Evolutionary conservation across 1,140 invertebrate genomes (phyloP).

Genomic region (Mactra quadrangularis): DNA sequence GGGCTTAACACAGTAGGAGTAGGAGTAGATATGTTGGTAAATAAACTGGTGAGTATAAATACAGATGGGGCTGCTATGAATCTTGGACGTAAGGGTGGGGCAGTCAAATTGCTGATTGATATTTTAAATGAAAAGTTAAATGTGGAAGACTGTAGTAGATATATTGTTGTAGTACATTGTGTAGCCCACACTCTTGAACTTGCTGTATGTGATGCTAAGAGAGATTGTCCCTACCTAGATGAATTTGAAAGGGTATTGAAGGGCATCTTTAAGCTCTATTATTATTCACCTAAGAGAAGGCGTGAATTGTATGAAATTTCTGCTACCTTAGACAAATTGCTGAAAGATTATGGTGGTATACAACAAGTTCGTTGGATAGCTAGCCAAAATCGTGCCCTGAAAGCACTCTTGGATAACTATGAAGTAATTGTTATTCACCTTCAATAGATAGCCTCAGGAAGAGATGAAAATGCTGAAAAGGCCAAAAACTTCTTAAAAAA

Average conservation of each 20-base stretch:
- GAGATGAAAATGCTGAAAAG: neutral
- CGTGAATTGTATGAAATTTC: slow-evolving; percentile 19
- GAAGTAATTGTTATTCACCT: slow-evolving; percentile 30
- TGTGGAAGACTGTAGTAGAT: slow-evolving; percentile 1
- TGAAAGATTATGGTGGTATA: slow-evolving; percentile 24
- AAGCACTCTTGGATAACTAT: slow-evolving; percentile 45
- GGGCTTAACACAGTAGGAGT: slow-evolving; percentile 2
- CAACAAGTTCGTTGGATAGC: slow-evolving; percentile 40
- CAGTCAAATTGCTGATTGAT: neutral
- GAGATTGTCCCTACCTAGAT: slow-evolving; percentile 15
- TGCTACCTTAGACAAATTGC: neutral
- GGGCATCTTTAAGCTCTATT: slow-evolving; percentile 24
- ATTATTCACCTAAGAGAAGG: slow-evolving; percentile 15
- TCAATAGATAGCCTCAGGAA: slow-evolving; percentile 5
- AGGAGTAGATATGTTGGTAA: neutral
- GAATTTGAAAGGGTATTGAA: slow-evolving; percentile 30
- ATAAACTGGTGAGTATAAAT: slow-evolving; percentile 27
- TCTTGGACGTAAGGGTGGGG: slow-evolving; percentile 20
- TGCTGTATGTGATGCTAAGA: slow-evolving; percentile 29
- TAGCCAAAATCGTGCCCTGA: slow-evolving; percentile 35
- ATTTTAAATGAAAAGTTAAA: slow-evolving; percentile 10
- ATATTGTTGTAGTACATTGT: slow-evolving; percentile 13
- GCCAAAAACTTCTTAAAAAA: slow-evolving; percentile 12
- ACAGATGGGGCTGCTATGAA: slow-evolving; percentile 31
- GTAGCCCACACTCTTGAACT: slow-evolving; percentile 39